Base-by-base conservation (phyloP, 2,888 invertebrate genomes). In the Calameuta pallipes region DNA sequence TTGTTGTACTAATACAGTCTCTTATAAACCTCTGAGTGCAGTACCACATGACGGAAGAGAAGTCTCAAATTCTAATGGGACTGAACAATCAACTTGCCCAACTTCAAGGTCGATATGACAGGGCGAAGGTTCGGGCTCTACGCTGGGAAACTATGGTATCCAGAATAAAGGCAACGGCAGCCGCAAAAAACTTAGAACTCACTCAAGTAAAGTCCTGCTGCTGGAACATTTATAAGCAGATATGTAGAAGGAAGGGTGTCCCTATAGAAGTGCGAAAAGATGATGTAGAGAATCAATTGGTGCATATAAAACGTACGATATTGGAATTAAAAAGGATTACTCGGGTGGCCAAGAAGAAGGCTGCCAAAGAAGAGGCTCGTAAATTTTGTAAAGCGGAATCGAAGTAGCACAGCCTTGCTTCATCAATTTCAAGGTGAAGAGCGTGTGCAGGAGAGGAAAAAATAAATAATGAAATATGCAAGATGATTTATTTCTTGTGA, bases 191-290 rank as follows among this genome's bases (percentile, higher is more conserved):
- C 85, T 92, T 93, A 79, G 94, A 94, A 78, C 88, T 94, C n/a
- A 92, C 93, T 74, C 93, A 94, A 87, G 94, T 95, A 13, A 92
- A 92, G 68, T 83, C 93, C 0, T 93, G 94, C 41, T 93, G 94
- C 73, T 94, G 94, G 94, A 93, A 94, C 80, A 91, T 95, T 23
- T 95, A 95, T 90, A 92, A 93, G 75, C 94, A 94, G 90, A 94
- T 95, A 82, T 94, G 94, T 89, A 92, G 92, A 82, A 93, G 94
- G 80, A 94, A 94, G 87, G 93, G 92, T 73, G 77, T 87, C 30
- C 82, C 88, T 35, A 69, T 83, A 1, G 89, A 90, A 80, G 91
- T 94, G 3, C 89, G 90, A n/a, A 89, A 89, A 12, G 85, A 91
- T 0, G 93, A 95, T 86, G 92, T 94, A 69, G 94, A 95, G 85